A percentile compares a stretch with the other conserved stretches of the same genome.
These are phyloP conservation scores for Patiria pectinifera DNA, from an alignment of 53 echinoderm and acorn worm species.

Conservation along the genomic window DNA sequence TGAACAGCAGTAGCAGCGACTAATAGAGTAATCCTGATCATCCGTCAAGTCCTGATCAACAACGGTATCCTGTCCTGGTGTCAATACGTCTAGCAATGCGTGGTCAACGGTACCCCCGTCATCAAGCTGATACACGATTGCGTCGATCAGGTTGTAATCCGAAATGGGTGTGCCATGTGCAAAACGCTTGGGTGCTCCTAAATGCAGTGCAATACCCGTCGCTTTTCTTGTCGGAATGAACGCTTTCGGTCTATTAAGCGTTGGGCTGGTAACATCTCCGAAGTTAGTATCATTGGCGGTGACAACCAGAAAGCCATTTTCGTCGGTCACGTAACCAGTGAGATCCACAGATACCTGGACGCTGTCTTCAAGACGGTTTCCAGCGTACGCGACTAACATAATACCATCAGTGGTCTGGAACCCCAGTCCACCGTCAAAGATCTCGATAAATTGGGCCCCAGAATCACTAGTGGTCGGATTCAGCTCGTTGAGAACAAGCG, in stretches of 20 bases:
- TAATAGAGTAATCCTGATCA: background rate
- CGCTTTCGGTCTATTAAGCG: background rate
- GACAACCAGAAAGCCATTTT: conserved; percentile 41
- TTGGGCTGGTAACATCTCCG: background rate
- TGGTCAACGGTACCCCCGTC: background rate
- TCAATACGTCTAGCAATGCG: background rate
- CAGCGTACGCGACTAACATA: conserved; percentile 28
- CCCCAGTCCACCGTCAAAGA: conserved; percentile 56
- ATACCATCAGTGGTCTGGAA: conserved; percentile 30
- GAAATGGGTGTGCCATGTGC: background rate
- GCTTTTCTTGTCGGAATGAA: background rate
- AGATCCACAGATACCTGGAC: conserved; percentile 25
- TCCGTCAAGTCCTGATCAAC: background rate
- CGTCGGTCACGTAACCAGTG: conserved; percentile 28
- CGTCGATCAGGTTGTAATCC: conserved; percentile 37
- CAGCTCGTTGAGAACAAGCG: conserved; percentile 44
- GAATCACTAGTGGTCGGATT: background rate
- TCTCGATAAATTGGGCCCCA: conserved; percentile 40
- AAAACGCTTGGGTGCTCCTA: conserved; percentile 19
- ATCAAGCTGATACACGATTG: conserved; percentile 20
- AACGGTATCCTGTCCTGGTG: conserved; percentile 12
- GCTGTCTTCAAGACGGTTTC: background rate
- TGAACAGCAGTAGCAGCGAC: conserved; percentile 43
- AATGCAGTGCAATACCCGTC: conserved; percentile 48
- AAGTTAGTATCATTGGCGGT: background rate